Evolutionary conservation across 2,113 vertebrate species (phyloP).

Genomic region (Malurus alboscapulatus): DNA sequence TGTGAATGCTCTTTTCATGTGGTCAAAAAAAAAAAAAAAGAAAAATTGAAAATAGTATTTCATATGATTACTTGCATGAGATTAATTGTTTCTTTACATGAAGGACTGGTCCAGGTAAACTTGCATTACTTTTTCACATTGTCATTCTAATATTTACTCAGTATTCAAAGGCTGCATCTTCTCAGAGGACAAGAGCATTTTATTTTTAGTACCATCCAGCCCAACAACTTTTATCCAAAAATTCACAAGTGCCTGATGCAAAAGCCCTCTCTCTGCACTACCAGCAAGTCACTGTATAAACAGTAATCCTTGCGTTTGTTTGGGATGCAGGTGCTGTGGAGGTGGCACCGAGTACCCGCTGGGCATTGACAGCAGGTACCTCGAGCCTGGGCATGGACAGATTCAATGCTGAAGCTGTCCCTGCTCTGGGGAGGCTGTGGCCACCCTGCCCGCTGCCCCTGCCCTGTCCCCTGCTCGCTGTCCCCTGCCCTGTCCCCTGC

Average conservation of each 20-base stretch:
- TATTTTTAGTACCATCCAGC: background rate
- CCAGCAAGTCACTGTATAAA: background rate
- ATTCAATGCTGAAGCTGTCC: rapidly evolving
- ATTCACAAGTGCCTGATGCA: rapidly evolving
- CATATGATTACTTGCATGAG: background rate
- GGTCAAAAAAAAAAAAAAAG: background rate
- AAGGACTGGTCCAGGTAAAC: background rate
- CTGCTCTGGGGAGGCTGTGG: rapidly evolving
- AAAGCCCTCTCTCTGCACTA: background rate
- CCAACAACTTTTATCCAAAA: background rate
- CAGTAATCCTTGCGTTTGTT: background rate
- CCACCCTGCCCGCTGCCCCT: background rate
- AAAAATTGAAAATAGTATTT: background rate
- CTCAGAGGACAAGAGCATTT: background rate
- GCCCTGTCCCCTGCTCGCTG: no score
- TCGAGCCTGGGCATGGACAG: rapidly evolving
- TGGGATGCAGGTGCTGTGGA: rapidly evolving
- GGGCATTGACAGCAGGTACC: no score
- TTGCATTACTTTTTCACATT: background rate
- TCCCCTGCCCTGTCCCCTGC: no score
- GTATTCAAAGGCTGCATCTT: background rate
- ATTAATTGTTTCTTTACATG: rapidly evolving
- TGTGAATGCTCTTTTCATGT: background rate
- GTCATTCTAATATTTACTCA: background rate
- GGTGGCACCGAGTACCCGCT: rapidly evolving